These are phyloP conservation scores for Ceryle rudis DNA, from an alignment of 2,797 vertebrate species.

Conservation along the genomic window DNA sequence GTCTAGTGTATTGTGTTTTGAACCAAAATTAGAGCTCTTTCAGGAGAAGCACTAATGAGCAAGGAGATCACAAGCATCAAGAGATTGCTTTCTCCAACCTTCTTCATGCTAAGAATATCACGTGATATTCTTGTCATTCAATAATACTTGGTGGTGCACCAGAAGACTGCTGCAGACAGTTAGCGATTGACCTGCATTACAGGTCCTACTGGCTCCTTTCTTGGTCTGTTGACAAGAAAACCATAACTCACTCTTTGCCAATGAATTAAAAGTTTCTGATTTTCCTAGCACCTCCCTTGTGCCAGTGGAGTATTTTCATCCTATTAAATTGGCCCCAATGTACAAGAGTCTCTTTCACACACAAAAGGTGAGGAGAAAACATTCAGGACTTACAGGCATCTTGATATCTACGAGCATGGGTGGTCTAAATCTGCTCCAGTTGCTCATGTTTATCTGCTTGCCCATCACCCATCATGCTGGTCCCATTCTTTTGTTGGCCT, in stretches of 20 bases:
- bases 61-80: background rate
- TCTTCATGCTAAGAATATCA: background rate
- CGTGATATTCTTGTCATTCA: background rate
- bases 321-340: conserved; percentile 61
- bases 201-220: conserved; percentile 72
- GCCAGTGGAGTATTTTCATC: conserved; percentile 74
- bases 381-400: conserved; percentile 69
- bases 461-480: background rate
- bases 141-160: background rate
- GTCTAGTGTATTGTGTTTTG: background rate
- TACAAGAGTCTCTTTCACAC: conserved; percentile 64
- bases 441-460: conserved; percentile 64
- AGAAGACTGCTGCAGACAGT: background rate
- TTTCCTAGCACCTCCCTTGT: conserved; percentile 37
- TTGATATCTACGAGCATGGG: conserved; percentile 72
- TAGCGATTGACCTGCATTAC: conserved; percentile 74
- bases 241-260: conserved; percentile 68
- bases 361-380: conserved; percentile 69
- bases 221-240: conserved; percentile 81
- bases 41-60: accelerated
- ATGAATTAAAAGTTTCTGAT: conserved; percentile 79
- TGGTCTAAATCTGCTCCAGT: conserved; percentile 65
- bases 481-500: background rate
- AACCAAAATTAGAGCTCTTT: background rate
- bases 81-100: background rate